Base-by-base conservation (phyloP, 2,797 vertebrate species). In the Lutjanus argentimaculatus region DNA sequence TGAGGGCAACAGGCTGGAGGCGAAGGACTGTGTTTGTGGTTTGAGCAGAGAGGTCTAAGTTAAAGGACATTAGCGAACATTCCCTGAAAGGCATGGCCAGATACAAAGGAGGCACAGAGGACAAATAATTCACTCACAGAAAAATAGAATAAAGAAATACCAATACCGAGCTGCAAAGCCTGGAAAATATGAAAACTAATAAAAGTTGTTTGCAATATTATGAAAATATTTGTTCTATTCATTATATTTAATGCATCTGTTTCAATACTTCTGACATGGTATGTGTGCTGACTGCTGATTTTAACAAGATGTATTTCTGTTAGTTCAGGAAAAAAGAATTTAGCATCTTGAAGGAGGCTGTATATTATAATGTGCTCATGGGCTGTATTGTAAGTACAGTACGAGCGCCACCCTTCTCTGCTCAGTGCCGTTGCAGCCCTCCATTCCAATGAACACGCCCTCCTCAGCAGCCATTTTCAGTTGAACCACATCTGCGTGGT, bases 381-480 rank as follows among this genome's bases (percentile, higher is more conserved):
- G 15, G 43, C 46, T 64, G 16, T 13, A 59, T 70, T 73, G 67
- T 87, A 75, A 56, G 73, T 75, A 90, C 17, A 89, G 89, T 90
- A 71, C 78, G 73, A 87, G 92, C 84, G 85, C 90, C 92, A 83
- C 88, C 91, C 72, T 12, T 84, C 86, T 85, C 66, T 46, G 49
- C 63, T 77, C 36, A 1, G 30, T 6, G 76, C 75, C 30, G 59
- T 6, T 85, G 86, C 89, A 86, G 52, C 72, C 58, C 46, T 64
- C 49, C 30, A 40, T 78, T 75, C 52, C 19, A 52, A 40, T 0
- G 53, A 82, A 80, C 83, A 75, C 75, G 42, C 81, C 72, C 75
- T 75, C 72, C 36, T 22, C 74, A 53, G 90, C 93, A 89, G 88
- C 90, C 91, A 93, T 93, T 92, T 93, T 90, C 84, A 77, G 59